A percentile compares a stretch with the other conserved stretches of the same genome.
phyloP scores from a whole-genome alignment of 2,113 vertebrate genomes.

The Xiphorhynchus elegans region DNA sequence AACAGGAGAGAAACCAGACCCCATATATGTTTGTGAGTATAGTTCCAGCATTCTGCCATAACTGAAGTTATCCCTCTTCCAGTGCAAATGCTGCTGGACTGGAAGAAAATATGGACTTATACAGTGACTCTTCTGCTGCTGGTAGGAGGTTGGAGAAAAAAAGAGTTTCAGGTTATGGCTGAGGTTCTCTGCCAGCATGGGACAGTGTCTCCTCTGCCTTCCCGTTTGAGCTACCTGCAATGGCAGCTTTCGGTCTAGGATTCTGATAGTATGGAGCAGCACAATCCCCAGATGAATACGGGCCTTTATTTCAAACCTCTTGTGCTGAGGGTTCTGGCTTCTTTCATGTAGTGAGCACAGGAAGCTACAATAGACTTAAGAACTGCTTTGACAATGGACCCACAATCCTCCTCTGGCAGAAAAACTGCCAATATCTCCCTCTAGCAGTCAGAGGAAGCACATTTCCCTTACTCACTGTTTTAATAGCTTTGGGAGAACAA shows the following conservation, averaged over 20 bases:
- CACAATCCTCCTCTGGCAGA: neutral
- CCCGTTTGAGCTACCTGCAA: neutral
- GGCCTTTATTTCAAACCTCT: neutral
- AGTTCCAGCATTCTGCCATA: neutral
- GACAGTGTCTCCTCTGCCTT: neutral
- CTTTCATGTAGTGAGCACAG: neutral
- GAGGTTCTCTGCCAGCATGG: neutral
- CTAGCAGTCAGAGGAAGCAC: neutral
- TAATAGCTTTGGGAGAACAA: slow-evolving; percentile 14
- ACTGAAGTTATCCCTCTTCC: neutral
- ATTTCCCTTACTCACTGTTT: neutral
- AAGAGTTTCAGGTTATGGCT: neutral
- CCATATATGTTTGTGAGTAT: neutral
- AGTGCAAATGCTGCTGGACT: neutral
- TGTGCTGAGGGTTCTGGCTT: neutral
- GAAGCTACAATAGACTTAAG: neutral
- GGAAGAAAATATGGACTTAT: neutral
- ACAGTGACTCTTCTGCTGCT: neutral
- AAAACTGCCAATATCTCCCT: neutral
- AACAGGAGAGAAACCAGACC: neutral
- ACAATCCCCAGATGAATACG: neutral
- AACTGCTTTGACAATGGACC: neutral
- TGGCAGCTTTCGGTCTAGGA: neutral
- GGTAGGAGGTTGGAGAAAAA: neutral
- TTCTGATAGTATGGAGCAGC: neutral